Percentiles rank a stretch among this genome's conserved stretches.
Conservation (phyloP, 2,797 vertebrate species). For the Alauda arvensis region DNA sequence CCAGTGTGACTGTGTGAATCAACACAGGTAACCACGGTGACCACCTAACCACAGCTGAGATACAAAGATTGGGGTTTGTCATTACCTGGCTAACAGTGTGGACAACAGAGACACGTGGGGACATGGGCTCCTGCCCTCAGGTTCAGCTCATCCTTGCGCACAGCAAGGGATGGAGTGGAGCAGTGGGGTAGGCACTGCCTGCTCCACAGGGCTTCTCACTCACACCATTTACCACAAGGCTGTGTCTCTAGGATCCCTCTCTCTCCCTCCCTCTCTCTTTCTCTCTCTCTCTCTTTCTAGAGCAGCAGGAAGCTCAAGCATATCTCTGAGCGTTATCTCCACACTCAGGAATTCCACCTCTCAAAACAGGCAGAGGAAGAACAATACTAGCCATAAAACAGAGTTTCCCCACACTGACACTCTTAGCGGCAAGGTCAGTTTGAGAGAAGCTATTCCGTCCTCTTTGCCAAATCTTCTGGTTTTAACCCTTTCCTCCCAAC, state of each 20-base stretch:
- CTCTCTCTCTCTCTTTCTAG: neutral
- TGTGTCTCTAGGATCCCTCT: neutral
- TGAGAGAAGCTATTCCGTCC: neutral
- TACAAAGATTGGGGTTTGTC: neutral
- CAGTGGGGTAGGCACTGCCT: neutral
- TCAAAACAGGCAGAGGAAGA: neutral
- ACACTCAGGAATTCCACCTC: neutral
- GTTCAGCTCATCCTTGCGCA: rapidly evolving
- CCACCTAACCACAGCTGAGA: neutral
- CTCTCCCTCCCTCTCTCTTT: neutral
- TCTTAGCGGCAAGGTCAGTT: neutral
- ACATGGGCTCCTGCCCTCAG: neutral
- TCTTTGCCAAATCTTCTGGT: neutral
- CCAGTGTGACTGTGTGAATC: neutral
- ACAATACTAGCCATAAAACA: neutral
- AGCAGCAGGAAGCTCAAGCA: neutral
- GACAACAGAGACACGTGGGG: neutral
- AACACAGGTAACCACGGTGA: neutral
- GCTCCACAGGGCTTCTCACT: neutral
- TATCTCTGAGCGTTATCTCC: neutral
- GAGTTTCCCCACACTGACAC: neutral
- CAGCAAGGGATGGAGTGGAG: neutral
- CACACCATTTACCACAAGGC: neutral
- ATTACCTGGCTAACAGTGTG: neutral
- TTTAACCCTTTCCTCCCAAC: neutral